Evolutionary conservation across 2,113 vertebrate genomes (phyloP).

Genomic region (Myocastor coypus): DNA sequence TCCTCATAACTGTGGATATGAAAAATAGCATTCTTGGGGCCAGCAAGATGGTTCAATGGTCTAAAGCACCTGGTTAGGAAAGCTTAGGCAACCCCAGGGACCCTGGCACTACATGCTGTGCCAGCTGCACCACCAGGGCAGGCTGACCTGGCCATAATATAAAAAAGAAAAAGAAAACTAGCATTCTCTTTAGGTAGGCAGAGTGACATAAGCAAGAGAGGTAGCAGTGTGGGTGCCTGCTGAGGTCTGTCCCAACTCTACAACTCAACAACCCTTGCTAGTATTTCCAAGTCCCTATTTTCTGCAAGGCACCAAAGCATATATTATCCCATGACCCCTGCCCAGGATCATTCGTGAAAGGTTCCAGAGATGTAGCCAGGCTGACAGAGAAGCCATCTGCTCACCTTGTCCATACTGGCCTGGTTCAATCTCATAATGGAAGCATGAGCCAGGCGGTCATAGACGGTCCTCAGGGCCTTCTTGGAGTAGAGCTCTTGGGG

Average conservation of each 20-base stretch:
- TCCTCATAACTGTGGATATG: not conserved
- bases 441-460: conserved; percentile 96
- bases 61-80: no score
- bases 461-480: conserved; percentile 96
- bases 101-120: no score
- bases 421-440: conserved; percentile 99
- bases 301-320: not conserved
- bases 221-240: not conserved
- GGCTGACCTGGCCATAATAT: no score
- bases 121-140: no score
- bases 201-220: not conserved
- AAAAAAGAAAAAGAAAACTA: not conserved
- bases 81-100: no score
- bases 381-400: not conserved
- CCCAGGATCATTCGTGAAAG: not conserved
- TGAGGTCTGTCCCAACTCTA: not conserved
- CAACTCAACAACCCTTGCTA: not conserved
- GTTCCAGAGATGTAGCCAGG: not conserved
- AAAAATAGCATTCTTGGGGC: not conserved
- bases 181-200: not conserved
- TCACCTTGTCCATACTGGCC: conserved; percentile 99
- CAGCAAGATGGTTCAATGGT: no score
- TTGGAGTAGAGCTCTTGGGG: conserved; percentile 98
- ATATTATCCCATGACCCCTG: not conserved
- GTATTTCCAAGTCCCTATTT: not conserved